Conservation (phyloP, 2,797 vertebrate genomes). For the Macrochelys suwanniensis region DNA sequence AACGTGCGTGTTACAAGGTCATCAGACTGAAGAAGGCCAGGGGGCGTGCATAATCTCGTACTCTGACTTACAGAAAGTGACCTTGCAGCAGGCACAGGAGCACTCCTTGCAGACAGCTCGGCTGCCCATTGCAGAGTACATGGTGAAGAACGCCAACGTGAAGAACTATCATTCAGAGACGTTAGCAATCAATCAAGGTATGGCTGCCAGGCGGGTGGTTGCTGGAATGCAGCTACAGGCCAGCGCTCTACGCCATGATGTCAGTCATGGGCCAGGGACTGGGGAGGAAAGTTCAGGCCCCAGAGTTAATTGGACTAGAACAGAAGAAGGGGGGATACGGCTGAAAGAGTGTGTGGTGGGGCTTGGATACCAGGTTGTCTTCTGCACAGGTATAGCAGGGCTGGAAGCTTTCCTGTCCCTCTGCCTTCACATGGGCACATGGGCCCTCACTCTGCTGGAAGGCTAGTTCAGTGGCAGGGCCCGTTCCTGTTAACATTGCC, state of each 20-base stretch:
- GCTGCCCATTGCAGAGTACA: slow-evolving; percentile 92
- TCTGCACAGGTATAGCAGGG: too few relatives aligned
- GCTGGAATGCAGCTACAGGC: not conserved
- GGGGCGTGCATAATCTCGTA: accelerated
- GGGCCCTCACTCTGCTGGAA: accelerated
- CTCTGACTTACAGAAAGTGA: slow-evolving; percentile 85
- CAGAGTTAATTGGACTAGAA: too few relatives aligned
- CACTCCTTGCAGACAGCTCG: slow-evolving; percentile 84
- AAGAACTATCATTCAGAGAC: slow-evolving; percentile 94
- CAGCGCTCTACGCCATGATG: too few relatives aligned
- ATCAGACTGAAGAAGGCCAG: too few relatives aligned
- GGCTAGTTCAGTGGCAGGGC: too few relatives aligned
- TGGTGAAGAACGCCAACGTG: slow-evolving; percentile 86
- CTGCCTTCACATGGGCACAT: too few relatives aligned
- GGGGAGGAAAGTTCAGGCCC: too few relatives aligned
- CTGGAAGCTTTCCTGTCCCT: too few relatives aligned
- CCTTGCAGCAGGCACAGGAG: slow-evolving; percentile 85
- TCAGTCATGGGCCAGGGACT: too few relatives aligned
- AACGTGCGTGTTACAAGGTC: not conserved
- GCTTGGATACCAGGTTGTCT: too few relatives aligned
- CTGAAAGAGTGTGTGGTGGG: too few relatives aligned
- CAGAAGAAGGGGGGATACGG: too few relatives aligned
- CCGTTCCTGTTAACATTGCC: accelerated
- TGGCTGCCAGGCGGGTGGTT: not conserved
- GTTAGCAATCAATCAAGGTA: slow-evolving; percentile 93